Base-by-base conservation (phyloP, 1,140 invertebrate species). In the Pteromalus puparum region DNA sequence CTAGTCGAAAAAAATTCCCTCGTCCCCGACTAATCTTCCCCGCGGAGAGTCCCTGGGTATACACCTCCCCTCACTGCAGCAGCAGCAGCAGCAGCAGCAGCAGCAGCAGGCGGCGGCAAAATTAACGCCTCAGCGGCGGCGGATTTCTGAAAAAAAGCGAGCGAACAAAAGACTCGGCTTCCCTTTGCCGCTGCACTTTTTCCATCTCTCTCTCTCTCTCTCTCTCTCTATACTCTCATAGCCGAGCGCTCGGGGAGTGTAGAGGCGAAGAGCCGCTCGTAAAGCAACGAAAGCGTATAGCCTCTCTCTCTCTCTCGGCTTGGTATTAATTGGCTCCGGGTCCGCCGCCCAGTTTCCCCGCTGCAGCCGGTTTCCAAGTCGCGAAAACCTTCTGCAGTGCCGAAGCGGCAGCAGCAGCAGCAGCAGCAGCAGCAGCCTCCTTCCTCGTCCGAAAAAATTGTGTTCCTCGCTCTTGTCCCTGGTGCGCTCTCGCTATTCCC, bases 361-460 rank as follows among this genome's bases (percentile, higher is more conserved):
- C 18, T n/a, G 21, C 53, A 61, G 53, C 53, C 21, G 53, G 53
- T 61, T 61, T 61, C 53, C 53, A 21, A 61, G 53, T 61, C 53
- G 53, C 53, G 53, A 61, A 61, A 61, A 61, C 53, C 53, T 61
- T 61, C 53, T 61, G 53, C 53, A n/a, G n/a, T n/a, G n/a, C n/a
- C n/a, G n/a, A n/a, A n/a, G n/a, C n/a, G n/a, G n/a, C n/a, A n/a
- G n/a, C n/a, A n/a, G n/a, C n/a, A n/a, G n/a, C n/a, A n/a, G n/a
- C n/a, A 53, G 48, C 48, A 53, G 48, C 48, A 53, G 48, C 48
- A 18, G 48, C 48, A 61, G 53, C 53, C 76, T 80, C 77, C n/a
- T 68, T 42, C 76, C 67, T 75, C 81, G 30, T 75, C 75, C 53
- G 87, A 88, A 87, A 88, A 88, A 87, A 87, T 61, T 61, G 53